Evolutionary conservation across 2,113 vertebrate species (phyloP).

Genomic region (Vidua chalybeata): DNA sequence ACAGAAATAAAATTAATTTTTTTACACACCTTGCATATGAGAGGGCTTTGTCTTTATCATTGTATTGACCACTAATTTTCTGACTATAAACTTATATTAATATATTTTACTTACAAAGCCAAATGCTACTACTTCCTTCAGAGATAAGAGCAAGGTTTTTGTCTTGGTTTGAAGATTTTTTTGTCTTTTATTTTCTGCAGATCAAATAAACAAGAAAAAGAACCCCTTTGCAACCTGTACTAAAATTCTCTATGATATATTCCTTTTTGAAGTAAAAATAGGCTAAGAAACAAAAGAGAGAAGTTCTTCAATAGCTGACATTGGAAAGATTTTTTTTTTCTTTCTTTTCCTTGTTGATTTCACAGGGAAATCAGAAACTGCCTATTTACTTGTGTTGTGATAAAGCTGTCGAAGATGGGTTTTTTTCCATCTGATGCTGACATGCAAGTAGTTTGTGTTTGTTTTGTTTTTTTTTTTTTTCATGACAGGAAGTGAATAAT

Average conservation of each 20-base stretch:
- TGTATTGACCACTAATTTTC: neutral
- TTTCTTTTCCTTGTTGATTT: neutral
- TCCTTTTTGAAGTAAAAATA: conserved; percentile 43
- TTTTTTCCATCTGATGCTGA: neutral
- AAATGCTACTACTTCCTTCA: neutral
- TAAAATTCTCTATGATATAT: neutral
- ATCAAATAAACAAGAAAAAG: neutral
- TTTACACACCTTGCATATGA: neutral
- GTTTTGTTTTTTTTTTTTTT: neutral
- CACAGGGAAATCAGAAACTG: neutral
- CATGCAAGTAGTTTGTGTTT: neutral
- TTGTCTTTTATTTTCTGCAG: neutral
- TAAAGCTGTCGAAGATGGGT: neutral
- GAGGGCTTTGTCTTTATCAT: neutral
- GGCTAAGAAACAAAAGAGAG: neutral
- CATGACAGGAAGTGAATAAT: conserved; percentile 28
- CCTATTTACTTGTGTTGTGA: conserved; percentile 9
- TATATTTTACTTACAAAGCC: neutral
- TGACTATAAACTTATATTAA: neutral
- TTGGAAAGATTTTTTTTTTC: neutral
- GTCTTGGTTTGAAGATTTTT: neutral
- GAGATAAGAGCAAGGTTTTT: neutral
- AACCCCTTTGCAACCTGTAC: neutral
- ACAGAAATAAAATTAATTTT: neutral
- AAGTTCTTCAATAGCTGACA: neutral